Base-by-base conservation (phyloP, 1,140 invertebrate species). In the Cotesia chilonis region DNA sequence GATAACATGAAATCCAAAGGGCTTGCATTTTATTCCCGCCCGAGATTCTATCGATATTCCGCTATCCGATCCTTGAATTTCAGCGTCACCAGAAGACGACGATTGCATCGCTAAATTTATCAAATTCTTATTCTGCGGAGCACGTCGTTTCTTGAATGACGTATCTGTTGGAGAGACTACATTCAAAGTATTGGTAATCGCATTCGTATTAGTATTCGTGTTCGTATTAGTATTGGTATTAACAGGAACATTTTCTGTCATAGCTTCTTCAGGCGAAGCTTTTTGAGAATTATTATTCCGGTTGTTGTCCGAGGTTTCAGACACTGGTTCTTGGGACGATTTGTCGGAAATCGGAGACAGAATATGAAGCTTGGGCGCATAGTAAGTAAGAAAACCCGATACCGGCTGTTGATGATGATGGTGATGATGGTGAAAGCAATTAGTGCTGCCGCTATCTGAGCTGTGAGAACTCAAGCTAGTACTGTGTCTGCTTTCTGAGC, bases 301-400 rank as follows among this genome's bases (percentile, higher is more conserved):
- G 77, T 93, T 93, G 80, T 92, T 92, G 74, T 94, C 92, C 9
- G 92, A 93, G 1, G 91, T 91, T 78, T 94, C 93, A 1, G 92
- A 93, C 12, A 90, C 91, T 10, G 93, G 94, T 79, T 96, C 94
- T 80, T 95, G 93, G 2, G 93, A 94, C n/a, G 94, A 95, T 81
- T 95, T 95, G 83, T 96, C 94, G 36, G 94, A 95, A 78, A 96
- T 96, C 4, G 94, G 94, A 69, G 94, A 95, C 12, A 96, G 88
- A 77, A 95, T 94, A 81, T 95, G 93, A 74, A 95, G 83, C 80
- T 95, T 94, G 79, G 89, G 90, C 7, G 90, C 89, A 80, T 93
- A 91, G 73, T 91, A 89, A 14, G 90, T 88, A 20, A 89, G 83
- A 77, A 91, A 92, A 60, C 89, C 91, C 72, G 90, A 89, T 73